These are phyloP conservation scores for Oryzias woworae DNA, from an alignment of 2,113 vertebrate genomes.

Conservation along the genomic window DNA sequence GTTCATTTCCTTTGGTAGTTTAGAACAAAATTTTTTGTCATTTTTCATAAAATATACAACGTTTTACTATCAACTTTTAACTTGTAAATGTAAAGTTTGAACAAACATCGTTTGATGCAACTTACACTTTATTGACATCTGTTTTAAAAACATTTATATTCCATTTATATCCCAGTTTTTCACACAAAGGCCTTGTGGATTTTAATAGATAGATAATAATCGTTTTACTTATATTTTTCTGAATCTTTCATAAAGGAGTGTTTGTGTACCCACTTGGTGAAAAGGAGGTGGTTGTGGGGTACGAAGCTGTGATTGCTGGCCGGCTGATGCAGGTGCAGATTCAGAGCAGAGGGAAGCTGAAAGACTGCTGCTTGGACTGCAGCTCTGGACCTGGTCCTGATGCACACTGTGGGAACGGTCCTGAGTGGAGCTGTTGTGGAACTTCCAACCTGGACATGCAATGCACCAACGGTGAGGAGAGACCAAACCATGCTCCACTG, in stretches of 20 bases:
- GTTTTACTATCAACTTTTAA: too few species aligned
- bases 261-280: constrained; percentile 94
- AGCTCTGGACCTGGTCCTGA: constrained; percentile 68
- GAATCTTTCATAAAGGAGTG: constrained; percentile 75
- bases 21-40: too few species aligned
- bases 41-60: too few species aligned
- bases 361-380: constrained; percentile 86
- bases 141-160: too few species aligned
- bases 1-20: too few species aligned
- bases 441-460: constrained; percentile 73
- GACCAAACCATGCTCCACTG: not conserved
- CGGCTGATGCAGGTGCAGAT: constrained; percentile 85
- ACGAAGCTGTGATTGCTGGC: constrained; percentile 84
- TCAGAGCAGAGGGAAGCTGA: constrained; percentile 81
- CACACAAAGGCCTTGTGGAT: too few species aligned
- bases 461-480: constrained; percentile 82
- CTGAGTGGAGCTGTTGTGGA: constrained; percentile 77
- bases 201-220: too few species aligned
- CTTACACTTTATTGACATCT: too few species aligned
- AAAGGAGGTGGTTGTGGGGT: constrained; percentile 88
- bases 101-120: too few species aligned
- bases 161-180: too few species aligned
- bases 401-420: constrained; percentile 72
- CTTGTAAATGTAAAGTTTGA: too few species aligned
- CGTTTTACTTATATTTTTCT: not conserved